Evolutionary conservation across 2,888 invertebrate genomes (phyloP).

Genomic region (Agrochola lota): DNA sequence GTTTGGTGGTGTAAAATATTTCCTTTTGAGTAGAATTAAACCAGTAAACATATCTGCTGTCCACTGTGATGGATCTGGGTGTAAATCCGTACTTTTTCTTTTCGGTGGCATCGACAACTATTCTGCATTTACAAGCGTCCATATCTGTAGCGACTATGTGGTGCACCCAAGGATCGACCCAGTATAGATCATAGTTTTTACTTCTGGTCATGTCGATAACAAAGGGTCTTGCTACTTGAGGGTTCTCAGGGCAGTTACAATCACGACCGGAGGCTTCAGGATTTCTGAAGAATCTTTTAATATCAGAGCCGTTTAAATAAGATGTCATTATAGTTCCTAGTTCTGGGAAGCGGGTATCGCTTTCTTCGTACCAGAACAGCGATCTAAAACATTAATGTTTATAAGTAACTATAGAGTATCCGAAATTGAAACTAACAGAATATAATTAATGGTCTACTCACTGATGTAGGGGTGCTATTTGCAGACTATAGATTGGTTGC

Average conservation of each 20-base stretch:
- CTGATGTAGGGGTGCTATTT: constrained; percentile 94
- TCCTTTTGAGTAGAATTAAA: constrained; percentile 91
- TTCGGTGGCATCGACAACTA: constrained; percentile 89
- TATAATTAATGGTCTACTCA: constrained; percentile 73
- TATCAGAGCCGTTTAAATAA: constrained; percentile 89
- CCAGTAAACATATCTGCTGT: constrained; percentile 94
- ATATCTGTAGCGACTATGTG: constrained; percentile 92
- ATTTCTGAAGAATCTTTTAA: constrained; percentile 90
- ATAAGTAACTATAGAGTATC: neutral
- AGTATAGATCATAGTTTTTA: constrained; percentile 90
- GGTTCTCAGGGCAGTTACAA: constrained; percentile 93
- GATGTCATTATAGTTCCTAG: constrained; percentile 92
- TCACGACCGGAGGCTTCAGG: constrained; percentile 70
- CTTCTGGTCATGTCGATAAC: constrained; percentile 92
- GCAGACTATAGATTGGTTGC: constrained; percentile 92
- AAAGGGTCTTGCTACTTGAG: constrained; percentile 91
- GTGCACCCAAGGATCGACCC: constrained; percentile 91
- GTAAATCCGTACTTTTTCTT: constrained; percentile 90
- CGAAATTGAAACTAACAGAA: neutral
- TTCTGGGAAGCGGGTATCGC: constrained; percentile 86
- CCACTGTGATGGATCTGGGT: constrained; percentile 92
- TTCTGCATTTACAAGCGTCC: constrained; percentile 92
- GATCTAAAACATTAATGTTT: constrained; percentile 83
- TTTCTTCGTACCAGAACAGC: constrained; percentile 94
- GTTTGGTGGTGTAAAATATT: constrained; percentile 91